A percentile compares a stretch with the other conserved stretches of the same genome.
Evolutionary conservation across 2,113 vertebrate genomes (phyloP).

Genomic region (Fulica atra): DNA sequence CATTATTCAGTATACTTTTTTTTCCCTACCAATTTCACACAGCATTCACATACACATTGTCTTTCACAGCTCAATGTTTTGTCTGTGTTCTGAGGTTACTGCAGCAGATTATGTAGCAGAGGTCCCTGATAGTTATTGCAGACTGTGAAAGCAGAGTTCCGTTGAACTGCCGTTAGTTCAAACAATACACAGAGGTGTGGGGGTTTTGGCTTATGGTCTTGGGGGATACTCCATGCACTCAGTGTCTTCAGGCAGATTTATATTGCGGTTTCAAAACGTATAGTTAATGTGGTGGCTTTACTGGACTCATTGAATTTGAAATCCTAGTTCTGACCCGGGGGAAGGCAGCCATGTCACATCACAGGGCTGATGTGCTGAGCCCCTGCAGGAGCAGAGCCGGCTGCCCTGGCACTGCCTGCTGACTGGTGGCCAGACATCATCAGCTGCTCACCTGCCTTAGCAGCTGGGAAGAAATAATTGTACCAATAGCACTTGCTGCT

Average conservation of each 20-base stretch:
- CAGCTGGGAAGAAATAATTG: background rate
- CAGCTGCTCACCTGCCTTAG: background rate
- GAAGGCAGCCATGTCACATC: fast-evolving
- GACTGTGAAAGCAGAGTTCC: background rate
- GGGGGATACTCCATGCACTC: background rate
- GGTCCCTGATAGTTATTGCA: background rate
- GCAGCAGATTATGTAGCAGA: background rate
- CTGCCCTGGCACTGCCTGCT: background rate
- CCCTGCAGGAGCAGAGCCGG: background rate
- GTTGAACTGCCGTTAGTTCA: background rate
- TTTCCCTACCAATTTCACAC: background rate
- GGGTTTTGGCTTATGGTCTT: background rate
- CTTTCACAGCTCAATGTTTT: background rate
- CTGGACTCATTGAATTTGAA: background rate
- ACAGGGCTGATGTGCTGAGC: fast-evolving
- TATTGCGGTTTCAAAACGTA: background rate
- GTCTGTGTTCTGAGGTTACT: background rate
- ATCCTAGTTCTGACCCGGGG: background rate
- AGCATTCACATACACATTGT: background rate
- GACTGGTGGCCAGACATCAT: background rate
- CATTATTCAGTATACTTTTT: background rate
- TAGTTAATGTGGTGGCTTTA: background rate
- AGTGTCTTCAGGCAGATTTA: background rate
- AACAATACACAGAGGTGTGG: background rate
- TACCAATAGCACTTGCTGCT: background rate